Evolutionary conservation across 2,888 invertebrate genomes (phyloP).

Genomic region (Plutella xylostella): DNA sequence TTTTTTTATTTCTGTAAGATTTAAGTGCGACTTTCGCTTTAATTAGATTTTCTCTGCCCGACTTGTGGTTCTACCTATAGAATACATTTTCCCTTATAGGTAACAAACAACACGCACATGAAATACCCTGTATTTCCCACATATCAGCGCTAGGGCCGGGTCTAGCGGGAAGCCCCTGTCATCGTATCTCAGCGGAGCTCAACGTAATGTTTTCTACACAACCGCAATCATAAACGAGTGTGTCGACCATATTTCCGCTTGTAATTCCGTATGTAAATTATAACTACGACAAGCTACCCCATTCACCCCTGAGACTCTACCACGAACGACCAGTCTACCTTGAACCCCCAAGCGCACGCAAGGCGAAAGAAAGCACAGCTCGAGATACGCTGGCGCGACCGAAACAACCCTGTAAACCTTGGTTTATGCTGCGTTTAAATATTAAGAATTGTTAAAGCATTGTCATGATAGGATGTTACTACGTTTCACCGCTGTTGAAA

Average conservation of each 20-base stretch:
- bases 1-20: too few species aligned
- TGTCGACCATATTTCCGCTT: conserved; percentile 49
- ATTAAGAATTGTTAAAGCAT: conserved; percentile 34
- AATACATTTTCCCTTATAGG: too few species aligned
- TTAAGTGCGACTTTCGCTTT: too few species aligned
- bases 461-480: too few species aligned
- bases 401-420: conserved; percentile 33
- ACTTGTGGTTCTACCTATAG: too few species aligned
- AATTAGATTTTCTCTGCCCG: too few species aligned
- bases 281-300: conserved; percentile 52
- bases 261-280: conserved; percentile 68
- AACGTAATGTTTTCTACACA: background rate
- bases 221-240: conserved; percentile 40
- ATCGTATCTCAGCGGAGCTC: conserved; percentile 1
- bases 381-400: conserved; percentile 24
- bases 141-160: background rate
- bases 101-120: too few species aligned
- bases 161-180: background rate
- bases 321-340: conserved; percentile 25
- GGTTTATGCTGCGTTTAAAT: conserved; percentile 55
- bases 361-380: too few species aligned
- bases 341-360: conserved; percentile 21
- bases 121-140: background rate
- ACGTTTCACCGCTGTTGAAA: too few species aligned
- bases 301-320: conserved; percentile 39